Percentiles rank a stretch among this genome's conserved stretches.
Conservation (phyloP, 2,113 vertebrate species). For the Leptodactylus fuscus region DNA sequence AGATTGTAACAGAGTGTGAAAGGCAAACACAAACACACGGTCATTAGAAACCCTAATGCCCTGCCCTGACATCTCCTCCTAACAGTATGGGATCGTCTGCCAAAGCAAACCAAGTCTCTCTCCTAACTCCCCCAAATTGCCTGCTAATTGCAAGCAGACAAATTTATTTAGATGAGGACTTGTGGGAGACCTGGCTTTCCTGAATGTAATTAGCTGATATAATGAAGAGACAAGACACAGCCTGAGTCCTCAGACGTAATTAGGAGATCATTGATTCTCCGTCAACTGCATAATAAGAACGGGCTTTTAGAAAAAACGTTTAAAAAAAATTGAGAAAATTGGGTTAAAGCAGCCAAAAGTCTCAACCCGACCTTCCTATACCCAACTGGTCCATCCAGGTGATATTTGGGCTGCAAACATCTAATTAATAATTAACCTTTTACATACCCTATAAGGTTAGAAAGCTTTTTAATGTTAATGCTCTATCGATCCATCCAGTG, state of each 20-base stretch:
- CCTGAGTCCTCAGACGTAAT: constrained; percentile 2
- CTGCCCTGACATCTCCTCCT: constrained; percentile 71
- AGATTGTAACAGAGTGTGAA: constrained; percentile 40
- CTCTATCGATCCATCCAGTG: too few relatives aligned
- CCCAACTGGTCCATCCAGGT: background rate
- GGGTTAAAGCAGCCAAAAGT: background rate
- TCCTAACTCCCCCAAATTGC: constrained; percentile 68
- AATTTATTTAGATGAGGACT: constrained; percentile 60
- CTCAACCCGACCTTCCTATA: too few relatives aligned
- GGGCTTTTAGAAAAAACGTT: too few relatives aligned
- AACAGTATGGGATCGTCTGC: constrained; percentile 69
- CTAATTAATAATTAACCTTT: background rate
- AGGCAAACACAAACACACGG: constrained; percentile 61
- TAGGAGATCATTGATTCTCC: constrained; percentile 17
- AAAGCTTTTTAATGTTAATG: too few relatives aligned
- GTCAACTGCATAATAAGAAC: background rate
- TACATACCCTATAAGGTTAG: background rate
- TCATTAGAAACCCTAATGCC: constrained; percentile 74
- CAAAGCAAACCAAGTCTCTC: constrained; percentile 69
- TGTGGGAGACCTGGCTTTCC: constrained; percentile 36
- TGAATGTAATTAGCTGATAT: constrained; percentile 37
- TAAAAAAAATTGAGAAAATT: too few relatives aligned
- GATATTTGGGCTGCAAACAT: background rate
- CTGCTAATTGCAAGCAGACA: constrained; percentile 67
- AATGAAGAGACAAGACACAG: constrained; percentile 40